These are phyloP conservation scores for Drosophila suboccidentalis DNA, from an alignment of 2,888 invertebrate species.

Conservation along the genomic window DNA sequence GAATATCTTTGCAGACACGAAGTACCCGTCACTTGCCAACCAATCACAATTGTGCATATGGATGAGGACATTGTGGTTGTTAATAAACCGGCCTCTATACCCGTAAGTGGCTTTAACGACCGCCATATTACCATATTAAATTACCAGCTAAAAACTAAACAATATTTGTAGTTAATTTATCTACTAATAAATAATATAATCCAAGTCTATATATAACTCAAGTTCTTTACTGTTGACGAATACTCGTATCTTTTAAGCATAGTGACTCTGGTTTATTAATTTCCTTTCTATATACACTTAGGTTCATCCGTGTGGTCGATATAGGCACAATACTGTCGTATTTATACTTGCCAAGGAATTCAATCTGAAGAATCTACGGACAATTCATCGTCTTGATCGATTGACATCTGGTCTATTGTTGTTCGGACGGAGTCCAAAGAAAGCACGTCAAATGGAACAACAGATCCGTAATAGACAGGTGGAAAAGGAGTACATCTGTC, in stretches of 20 bases:
- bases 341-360: constrained; percentile 98
- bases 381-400: constrained; percentile 98
- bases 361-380: constrained; percentile 96
- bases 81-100: constrained; percentile 99
- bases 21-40: constrained; percentile 98
- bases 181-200: constrained; percentile 4
- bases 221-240: background rate
- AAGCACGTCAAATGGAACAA: constrained; percentile 97
- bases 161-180: background rate
- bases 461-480: constrained; percentile 97
- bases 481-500: constrained; percentile 97
- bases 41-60: constrained; percentile 98
- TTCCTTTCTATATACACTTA: constrained; percentile 79
- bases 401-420: constrained; percentile 96
- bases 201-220: constrained; percentile 1
- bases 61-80: constrained; percentile 99
- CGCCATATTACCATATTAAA: constrained; percentile 86
- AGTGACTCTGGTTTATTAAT: background rate
- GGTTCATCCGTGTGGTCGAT: constrained; percentile 99
- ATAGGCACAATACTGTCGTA: constrained; percentile 98
- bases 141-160: constrained; percentile 6
- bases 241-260: background rate
- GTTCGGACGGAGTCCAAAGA: constrained; percentile 96
- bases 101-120: constrained; percentile 97
- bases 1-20: constrained; percentile 93